phyloP scores from a whole-genome alignment of 2,113 vertebrate genomes.

The Thomomys bottae region DNA sequence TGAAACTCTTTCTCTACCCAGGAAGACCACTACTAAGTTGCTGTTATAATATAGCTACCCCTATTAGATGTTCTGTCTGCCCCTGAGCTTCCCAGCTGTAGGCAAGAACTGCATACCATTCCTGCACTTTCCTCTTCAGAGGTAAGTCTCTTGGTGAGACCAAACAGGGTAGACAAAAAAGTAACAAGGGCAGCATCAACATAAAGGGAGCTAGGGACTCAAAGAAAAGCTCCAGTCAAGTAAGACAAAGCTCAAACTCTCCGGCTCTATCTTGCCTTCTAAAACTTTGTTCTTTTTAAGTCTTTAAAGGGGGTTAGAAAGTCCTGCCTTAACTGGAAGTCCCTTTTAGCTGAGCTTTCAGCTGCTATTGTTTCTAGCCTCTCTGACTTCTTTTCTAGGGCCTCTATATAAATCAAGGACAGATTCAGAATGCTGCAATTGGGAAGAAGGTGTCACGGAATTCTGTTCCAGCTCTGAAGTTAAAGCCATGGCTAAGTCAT shows the following conservation, averaged over 20 bases:
- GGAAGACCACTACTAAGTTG: not conserved
- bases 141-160: not conserved
- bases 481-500: slow-evolving; percentile 45
- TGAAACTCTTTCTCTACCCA: not conserved
- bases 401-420: slow-evolving; percentile 43
- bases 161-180: not conserved
- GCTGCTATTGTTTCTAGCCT: not conserved
- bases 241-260: not conserved
- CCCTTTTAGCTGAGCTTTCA: slow-evolving; percentile 13
- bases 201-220: not conserved
- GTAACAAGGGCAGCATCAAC: not conserved
- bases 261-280: not conserved
- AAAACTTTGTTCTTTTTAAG: slow-evolving; percentile 22
- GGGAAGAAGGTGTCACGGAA: not conserved
- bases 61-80: not conserved
- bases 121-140: not conserved
- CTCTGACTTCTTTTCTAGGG: not conserved
- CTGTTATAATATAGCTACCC: not conserved
- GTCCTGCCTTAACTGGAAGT: not conserved
- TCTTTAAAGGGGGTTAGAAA: no score
- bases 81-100: not conserved
- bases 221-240: slow-evolving; percentile 20
- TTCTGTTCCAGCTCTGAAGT: slow-evolving; percentile 67
- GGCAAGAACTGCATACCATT: slow-evolving; percentile 17
- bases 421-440: slow-evolving; percentile 38